Evolutionary conservation across 2,113 vertebrate genomes (phyloP).

Genomic region (Aphyosemion australe): DNA sequence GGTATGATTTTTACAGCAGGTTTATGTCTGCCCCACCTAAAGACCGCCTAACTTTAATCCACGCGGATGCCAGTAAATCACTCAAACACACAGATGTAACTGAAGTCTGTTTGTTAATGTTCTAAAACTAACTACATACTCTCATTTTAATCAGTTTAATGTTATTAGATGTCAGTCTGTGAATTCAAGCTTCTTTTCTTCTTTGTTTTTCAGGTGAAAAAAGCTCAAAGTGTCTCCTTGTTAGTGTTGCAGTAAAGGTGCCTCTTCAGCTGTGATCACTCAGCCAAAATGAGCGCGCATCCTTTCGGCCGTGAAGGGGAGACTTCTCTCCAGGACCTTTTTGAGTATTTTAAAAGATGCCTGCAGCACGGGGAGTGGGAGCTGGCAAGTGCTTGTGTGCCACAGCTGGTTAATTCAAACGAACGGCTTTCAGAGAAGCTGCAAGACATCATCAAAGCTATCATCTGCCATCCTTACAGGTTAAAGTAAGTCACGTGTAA

Average conservation of each 20-base stretch:
- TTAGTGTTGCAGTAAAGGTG: slow-evolving; percentile 2
- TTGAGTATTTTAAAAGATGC: slow-evolving; percentile 86
- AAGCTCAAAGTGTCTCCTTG: neutral
- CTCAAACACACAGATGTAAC: no score
- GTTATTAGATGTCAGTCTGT: no score
- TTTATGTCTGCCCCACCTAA: no score
- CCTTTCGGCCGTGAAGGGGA: slow-evolving; percentile 86
- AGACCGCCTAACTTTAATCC: no score
- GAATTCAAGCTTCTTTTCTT: neutral
- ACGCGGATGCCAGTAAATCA: no score
- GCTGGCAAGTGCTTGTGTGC: slow-evolving; percentile 88
- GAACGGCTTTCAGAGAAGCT: slow-evolving; percentile 74
- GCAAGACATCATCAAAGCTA: slow-evolving; percentile 81
- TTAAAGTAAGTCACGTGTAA: slow-evolving; percentile 76
- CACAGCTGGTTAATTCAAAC: slow-evolving; percentile 79
- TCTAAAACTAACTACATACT: no score
- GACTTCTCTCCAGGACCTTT: slow-evolving; percentile 84
- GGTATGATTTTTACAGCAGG: no score
- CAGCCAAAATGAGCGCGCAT: slow-evolving; percentile 71
- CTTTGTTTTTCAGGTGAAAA: slow-evolving; percentile 23
- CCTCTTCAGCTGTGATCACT: slow-evolving; percentile 29
- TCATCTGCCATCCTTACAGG: slow-evolving; percentile 81
- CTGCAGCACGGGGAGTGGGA: slow-evolving; percentile 88
- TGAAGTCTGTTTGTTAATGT: no score
- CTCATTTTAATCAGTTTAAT: no score